phyloP scores from a whole-genome alignment of 1,140 invertebrate genomes.

The Cotesia glomerata region DNA sequence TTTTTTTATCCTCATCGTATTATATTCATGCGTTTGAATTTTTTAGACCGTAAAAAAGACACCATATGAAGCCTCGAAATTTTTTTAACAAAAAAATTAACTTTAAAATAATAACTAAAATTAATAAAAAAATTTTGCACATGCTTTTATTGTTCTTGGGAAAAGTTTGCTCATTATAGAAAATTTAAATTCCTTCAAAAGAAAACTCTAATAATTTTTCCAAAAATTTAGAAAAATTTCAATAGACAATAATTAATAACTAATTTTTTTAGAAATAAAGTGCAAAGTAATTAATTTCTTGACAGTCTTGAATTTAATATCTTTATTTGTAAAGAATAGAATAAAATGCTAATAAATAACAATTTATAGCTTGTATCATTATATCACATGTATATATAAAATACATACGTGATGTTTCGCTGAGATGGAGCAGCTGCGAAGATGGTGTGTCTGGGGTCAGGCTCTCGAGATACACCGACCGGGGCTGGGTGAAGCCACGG shows the following conservation, averaged over 20 bases:
- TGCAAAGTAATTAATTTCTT: too few relatives aligned
- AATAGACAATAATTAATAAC: too few relatives aligned
- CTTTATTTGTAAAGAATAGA: too few relatives aligned
- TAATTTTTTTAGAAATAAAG: too few relatives aligned
- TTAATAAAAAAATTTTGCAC: background rate
- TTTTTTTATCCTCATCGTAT: background rate
- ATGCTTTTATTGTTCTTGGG: too few relatives aligned
- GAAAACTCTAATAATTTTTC: too few relatives aligned
- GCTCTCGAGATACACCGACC: conserved; percentile 44
- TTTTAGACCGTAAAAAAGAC: conserved; percentile 1
- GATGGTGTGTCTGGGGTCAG: conserved; percentile 40
- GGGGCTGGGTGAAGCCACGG: conserved; percentile 34
- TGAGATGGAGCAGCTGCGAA: background rate
- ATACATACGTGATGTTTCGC: background rate
- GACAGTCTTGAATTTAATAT: too few relatives aligned
- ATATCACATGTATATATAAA: background rate
- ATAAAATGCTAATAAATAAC: too few relatives aligned
- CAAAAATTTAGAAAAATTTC: too few relatives aligned
- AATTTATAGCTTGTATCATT: too few relatives aligned
- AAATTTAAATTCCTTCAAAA: too few relatives aligned
- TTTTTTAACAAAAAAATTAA: background rate
- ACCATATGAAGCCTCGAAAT: background rate
- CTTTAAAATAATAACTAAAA: background rate
- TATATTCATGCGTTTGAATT: background rate
- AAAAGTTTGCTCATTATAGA: too few relatives aligned